These are phyloP conservation scores for Epicauta chinensis DNA, from an alignment of 1,140 invertebrate genomes.

Conservation along the genomic window DNA sequence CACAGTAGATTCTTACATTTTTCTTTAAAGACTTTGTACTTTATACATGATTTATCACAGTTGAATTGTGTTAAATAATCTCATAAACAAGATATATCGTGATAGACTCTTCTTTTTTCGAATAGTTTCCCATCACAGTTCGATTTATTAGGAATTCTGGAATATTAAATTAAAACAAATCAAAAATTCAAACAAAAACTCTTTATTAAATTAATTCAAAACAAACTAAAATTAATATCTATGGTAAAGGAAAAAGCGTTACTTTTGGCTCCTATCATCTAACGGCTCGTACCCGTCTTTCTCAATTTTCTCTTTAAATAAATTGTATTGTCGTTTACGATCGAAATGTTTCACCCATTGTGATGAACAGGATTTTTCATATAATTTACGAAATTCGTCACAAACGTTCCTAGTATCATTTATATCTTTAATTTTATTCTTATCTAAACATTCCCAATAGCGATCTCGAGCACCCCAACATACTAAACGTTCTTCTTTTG, in stretches of 20 bases:
- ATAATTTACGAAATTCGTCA: slow-evolving; percentile 63
- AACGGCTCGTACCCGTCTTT: slow-evolving; percentile 75
- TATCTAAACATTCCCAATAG: slow-evolving; percentile 86
- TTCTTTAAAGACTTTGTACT: no score
- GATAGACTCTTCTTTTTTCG: slow-evolving; percentile 30
- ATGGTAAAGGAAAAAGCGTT: no score
- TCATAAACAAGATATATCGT: slow-evolving; percentile 27
- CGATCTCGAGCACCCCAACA: slow-evolving; percentile 82
- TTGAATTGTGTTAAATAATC: not conserved
- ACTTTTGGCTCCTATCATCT: slow-evolving; percentile 26
- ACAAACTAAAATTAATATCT: not conserved
- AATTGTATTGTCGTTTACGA: slow-evolving; percentile 76
- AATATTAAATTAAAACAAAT: slow-evolving; percentile 25
- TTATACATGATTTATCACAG: not conserved
- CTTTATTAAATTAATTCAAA: slow-evolving; percentile 14
- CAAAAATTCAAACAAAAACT: not conserved
- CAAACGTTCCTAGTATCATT: slow-evolving; percentile 52
- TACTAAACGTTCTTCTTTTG: slow-evolving; percentile 67
- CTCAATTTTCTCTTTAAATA: slow-evolving; percentile 85
- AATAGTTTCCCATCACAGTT: slow-evolving; percentile 21
- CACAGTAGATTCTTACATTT: no score
- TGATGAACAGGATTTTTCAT: slow-evolving; percentile 75
- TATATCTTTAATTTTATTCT: slow-evolving; percentile 43
- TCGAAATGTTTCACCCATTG: slow-evolving; percentile 95
- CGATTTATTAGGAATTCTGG: slow-evolving; percentile 33